These are phyloP conservation scores for Rhincodon typus DNA, from an alignment of 2,797 vertebrate genomes.

Conservation along the genomic window DNA sequence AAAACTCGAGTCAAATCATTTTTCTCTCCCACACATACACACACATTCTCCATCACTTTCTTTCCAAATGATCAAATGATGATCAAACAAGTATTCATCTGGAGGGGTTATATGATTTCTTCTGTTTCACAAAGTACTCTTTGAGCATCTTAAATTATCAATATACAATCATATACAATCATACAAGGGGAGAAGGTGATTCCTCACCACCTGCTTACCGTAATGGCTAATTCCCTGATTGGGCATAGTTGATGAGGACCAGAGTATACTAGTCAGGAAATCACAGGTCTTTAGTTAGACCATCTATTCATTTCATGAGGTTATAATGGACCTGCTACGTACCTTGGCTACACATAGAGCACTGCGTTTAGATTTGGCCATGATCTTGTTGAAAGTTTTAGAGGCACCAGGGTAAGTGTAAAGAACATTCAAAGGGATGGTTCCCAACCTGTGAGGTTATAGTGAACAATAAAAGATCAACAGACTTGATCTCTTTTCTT, in stretches of 20 bases:
- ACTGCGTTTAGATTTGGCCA: neutral
- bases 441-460: too few relatives aligned
- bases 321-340: neutral
- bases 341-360: neutral
- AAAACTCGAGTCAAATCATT: neutral
- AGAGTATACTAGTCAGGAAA: neutral
- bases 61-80: neutral
- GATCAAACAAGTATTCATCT: conserved; percentile 8
- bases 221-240: neutral
- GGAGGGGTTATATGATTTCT: neutral
- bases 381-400: neutral
- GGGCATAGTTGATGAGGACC: neutral
- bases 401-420: neutral
- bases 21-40: too few relatives aligned
- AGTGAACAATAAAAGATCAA: neutral
- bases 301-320: neutral
- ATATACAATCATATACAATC: neutral
- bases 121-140: neutral
- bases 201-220: neutral
- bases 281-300: neutral
- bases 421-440: neutral
- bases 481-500: neutral
- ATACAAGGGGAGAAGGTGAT: neutral
- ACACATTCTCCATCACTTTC: neutral
- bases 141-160: neutral